A percentile compares a stretch with the other conserved stretches of the same genome.
Evolutionary conservation across 2,797 vertebrate species (phyloP).

Genomic region (Sebastolobus alascanus): DNA sequence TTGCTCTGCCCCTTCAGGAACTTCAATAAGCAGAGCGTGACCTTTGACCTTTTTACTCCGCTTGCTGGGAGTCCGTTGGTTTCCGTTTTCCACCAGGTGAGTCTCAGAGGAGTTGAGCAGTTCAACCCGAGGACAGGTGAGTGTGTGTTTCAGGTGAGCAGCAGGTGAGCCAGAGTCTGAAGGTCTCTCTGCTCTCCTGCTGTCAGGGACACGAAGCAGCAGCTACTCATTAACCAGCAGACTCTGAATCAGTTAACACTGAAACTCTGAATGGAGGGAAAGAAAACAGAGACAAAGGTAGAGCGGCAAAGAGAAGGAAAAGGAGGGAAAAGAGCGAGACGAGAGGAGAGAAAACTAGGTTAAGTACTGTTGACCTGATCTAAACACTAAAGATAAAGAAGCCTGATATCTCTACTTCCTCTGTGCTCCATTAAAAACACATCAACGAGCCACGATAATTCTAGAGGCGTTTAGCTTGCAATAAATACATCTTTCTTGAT

Average conservation of each 20-base stretch:
- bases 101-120: conserved; percentile 16
- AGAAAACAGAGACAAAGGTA: background rate
- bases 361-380: background rate
- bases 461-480: no score
- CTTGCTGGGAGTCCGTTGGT: background rate
- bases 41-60: conserved; percentile 18
- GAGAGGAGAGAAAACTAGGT: no score
- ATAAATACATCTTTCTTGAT: no score
- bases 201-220: conserved; percentile 17
- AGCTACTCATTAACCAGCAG: conserved; percentile 49
- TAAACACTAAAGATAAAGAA: background rate
- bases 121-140: conserved; percentile 29
- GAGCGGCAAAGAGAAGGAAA: background rate
- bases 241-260: background rate
- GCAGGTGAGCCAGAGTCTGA: conserved; percentile 53
- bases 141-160: conserved; percentile 23
- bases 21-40: background rate
- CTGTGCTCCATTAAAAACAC: background rate
- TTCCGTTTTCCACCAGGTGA: conserved; percentile 29
- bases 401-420: no score
- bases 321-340: no score
- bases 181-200: conserved; percentile 35
- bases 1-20: background rate
- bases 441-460: background rate
- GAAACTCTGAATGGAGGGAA: background rate